Base-by-base conservation (phyloP, 2,888 invertebrate genomes). In the Epistrophe grossulariae region DNA sequence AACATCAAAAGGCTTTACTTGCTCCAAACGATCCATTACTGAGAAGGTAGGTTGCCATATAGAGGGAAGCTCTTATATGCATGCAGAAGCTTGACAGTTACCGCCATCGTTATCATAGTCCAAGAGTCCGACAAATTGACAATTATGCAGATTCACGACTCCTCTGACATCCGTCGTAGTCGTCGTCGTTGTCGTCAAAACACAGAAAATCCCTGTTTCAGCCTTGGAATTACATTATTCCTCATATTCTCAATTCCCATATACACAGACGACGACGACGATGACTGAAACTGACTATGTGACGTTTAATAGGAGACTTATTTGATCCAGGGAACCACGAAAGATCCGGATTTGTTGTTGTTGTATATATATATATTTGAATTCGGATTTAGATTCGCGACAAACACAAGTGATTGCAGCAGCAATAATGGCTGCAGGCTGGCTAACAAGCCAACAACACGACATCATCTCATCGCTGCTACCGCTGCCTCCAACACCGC, bases 101-200 rank as follows among this genome's bases (percentile, higher is more conserved):
- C 15, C 1, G 15, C 9, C 40, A 24, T 13, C 38, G 62, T 62
- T 24, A 55, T 57, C 40, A 70, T 11, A 52, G 28, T 45, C 64
- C 55, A 31, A 64, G 64, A 57, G 19, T 48, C 59, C 74, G 71
- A 82, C 87, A 82, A 87, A 87, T 87, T 83, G 79, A 74, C 79
- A 87, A 79, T 83, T 83, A 87, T 87, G 87, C 87, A 87, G 79
- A 87, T 87, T 64, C 72, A 79, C 71, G 74, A 40, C 66, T 71
- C 24, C 38, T 70, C 38, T 60, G 64, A 72, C 71, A 77, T 87
- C 76, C 76, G 79, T 55, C 62, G 70, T 28, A 11, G 57, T 38
- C 35, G 15, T 31, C 59, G 24, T 19, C 24, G 60, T 24, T 7
- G 28, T 66, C 17, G 35, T 13, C 31, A 38, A 55, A 60, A 74